Evolutionary conservation across 2,797 vertebrate genomes (phyloP), one percentile per base, ranked within the genome.

Genomic region (Channa striata): DNA sequence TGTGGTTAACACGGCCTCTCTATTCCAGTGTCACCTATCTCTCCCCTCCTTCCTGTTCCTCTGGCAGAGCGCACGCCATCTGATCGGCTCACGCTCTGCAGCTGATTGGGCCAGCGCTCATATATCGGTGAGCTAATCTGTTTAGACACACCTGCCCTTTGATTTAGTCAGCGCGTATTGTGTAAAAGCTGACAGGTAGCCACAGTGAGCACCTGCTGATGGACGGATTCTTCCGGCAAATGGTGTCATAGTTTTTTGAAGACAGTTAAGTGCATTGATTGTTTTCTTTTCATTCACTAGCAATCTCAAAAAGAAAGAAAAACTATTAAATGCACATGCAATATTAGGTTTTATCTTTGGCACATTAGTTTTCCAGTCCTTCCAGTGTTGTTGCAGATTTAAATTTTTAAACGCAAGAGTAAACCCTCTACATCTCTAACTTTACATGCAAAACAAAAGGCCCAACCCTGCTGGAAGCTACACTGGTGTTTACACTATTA

Each of bases 101-200:
- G 78, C 40, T 86, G 80, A 90, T 87, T 82, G 79, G 74, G 68
- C 82, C 33, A n/a, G 67, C 12, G 68, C 75, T 78, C 47, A 10
- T 21, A 49, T 90, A 84, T 89, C 91, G 82, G 74, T 91, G 85
- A 82, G 63, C 77, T 77, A 85, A 90, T 89, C 82, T 89, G 88
- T 88, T 88, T 89, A 54, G 87, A 92, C 81, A 87, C 87, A 83
- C 80, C 83, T 87, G 83, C 72, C 80, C 83, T 91, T 91, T 88
- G 82, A 92, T 89, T 87, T 82, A 75, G 74, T 83, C 76, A 50
- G 71, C 87, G 75, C 69, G 61, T 73, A 77, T 87, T 88, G 84
- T 79, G 2, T 72, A 77, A 81, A 68, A 68, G 57, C 82, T 84
- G 85, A 86, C 74, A 59, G 72, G 56, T 43, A 43, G 52, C 56